Evolutionary conservation across 2,888 invertebrate genomes (phyloP), one percentile per base, ranked within the genome.

Genomic region (Melanargia galathea): DNA sequence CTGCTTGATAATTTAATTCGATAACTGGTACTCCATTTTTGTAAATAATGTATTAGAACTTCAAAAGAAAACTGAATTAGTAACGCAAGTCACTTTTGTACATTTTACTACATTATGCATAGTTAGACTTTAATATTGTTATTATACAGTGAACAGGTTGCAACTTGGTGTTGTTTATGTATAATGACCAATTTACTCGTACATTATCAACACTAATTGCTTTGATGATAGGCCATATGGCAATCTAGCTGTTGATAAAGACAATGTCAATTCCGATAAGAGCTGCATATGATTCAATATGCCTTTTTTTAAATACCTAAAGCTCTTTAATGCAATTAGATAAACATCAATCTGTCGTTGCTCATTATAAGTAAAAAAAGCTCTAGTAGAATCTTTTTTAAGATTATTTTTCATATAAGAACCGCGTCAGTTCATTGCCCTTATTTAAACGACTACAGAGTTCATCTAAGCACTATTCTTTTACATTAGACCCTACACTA

Each of bases 271-370:
- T 52, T 33, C 13, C 13, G 35, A 52, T 35, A 52, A 20, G 33
- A 33, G 33, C 20, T 13, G 7, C 22, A 13, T 52, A 7, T 20
- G 35, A 49, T 10, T 49, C 16, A 10, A 16, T 16, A n/a, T 2
- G 20, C n/a, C 13, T 20, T 33, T 20, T 52, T 1, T 2, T 5
- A 5, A 5, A 33, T 35, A 35, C 3, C 2, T 13, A 52, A 35
- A 35, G 52, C 52, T 52, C 35, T 20, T 52, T 51, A 51, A 16
- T 30, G 30, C 30, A 51, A 51, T 51, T 51, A 51, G 51, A 33
- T 1, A 2, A 30, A 16, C 30, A 18, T 52, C 20, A 52, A 20
- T 52, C 5, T 52, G 2, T 20, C 20, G n/a, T 35, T 52, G 18
- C 30, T 30, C 8, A 13, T 52, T 52, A 22, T 35, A 20, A 22